phyloP scores from a whole-genome alignment of 2,797 vertebrate genomes.

The Takifugu rubripes region DNA sequence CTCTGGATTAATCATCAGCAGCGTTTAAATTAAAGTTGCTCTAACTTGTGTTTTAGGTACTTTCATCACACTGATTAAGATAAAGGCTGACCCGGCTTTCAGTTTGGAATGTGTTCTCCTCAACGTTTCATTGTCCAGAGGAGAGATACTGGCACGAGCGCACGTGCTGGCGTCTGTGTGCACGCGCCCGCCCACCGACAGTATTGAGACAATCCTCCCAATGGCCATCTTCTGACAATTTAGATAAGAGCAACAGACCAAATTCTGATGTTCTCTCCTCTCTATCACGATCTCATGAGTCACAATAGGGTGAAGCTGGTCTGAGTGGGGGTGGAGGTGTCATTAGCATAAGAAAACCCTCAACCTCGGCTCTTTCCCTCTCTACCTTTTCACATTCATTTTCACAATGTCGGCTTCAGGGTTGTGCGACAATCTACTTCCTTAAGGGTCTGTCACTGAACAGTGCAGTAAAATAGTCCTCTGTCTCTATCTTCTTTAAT shows the following conservation, averaged over 20 bases:
- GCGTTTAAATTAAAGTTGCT: conserved; percentile 3
- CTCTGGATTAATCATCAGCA: conserved; percentile 12
- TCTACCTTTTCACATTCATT: conserved; percentile 24
- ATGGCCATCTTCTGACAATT: not conserved
- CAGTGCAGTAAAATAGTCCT: not conserved
- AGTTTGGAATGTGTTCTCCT: not conserved
- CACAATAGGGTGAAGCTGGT: conserved; percentile 35
- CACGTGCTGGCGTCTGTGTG: not conserved
- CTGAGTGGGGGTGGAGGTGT: conserved; percentile 48
- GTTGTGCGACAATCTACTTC: conserved; percentile 4
- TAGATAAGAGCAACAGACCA: conserved; percentile 1
- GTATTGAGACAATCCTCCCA: conserved; percentile 1
- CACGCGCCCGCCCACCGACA: not conserved
- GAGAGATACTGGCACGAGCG: not conserved
- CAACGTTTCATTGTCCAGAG: not conserved
- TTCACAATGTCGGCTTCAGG: conserved; percentile 37
- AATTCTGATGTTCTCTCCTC: too few relatives aligned
- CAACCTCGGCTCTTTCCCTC: conserved; percentile 47
- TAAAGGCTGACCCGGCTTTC: not conserved
- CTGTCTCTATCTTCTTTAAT: not conserved
- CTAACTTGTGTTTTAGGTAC: conserved; percentile 1
- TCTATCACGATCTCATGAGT: conserved; percentile 18
- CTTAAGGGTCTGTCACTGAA: conserved; percentile 26
- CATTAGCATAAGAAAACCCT: conserved; percentile 71
- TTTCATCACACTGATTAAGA: not conserved